Evolutionary conservation across 2,797 vertebrate species (phyloP), one percentile per base, ranked within the genome.

Genomic region (Merluccius polli): DNA sequence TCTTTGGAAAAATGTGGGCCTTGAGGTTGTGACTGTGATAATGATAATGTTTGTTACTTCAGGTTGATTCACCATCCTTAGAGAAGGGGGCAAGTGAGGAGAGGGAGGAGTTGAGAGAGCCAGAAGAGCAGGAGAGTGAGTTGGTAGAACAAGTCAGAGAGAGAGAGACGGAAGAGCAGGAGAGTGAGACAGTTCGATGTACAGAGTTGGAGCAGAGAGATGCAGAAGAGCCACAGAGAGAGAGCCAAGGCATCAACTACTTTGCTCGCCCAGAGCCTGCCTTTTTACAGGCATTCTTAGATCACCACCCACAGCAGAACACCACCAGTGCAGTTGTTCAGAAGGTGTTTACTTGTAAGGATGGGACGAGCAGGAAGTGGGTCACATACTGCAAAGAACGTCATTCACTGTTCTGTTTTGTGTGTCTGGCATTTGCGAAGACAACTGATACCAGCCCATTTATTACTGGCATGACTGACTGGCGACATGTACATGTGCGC

Each of bases 201-300:
- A 70, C 68, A 36, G 35, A 36, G 35, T 36, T 36, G 35, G 35
- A 36, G 35, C 35, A 36, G 35, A 70, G 68, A 70, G 68, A 70
- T 70, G 68, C 68, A 70, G 68, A 70, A 70, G 68, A 70, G 68
- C 68, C 68, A 70, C 68, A 70, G 68, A 70, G 68, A 70, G 68
- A 70, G 68, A 70, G 68, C 68, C 68, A 70, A 27, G 68, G 68
- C 68, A 70, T 70, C 68, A 29, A 70, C 18, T 70, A 18, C 68
- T 70, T 70, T 29, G 68, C 68, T 70, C 4, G 68, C 68, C 68
- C 68, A 70, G 68, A 70, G 68, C 68, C 68, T 70, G 68, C 68
- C 68, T 70, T 70, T 70, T 70, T 36, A 36, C 35, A 36, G 35
- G 35, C 35, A 36, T 36, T 36, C 35, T 36, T 36, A 36, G 35